These are phyloP conservation scores for Lanius ludovicianus DNA, from an alignment of 2,113 vertebrate species.

Conservation along the genomic window DNA sequence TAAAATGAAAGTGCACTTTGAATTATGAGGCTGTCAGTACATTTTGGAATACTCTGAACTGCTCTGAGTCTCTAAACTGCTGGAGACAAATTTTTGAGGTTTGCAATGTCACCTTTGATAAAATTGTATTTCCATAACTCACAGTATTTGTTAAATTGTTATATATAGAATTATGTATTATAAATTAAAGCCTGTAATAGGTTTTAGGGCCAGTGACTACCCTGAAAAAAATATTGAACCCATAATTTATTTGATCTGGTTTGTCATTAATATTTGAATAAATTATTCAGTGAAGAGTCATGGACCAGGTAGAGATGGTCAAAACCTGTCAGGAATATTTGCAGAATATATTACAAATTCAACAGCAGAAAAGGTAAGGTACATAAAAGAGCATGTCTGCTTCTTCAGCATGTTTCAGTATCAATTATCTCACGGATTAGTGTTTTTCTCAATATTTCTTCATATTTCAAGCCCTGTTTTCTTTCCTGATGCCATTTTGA, in stretches of 20 bases:
- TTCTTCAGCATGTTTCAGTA: not conserved
- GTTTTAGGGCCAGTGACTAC: not conserved
- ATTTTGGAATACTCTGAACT: not conserved
- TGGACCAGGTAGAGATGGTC: not conserved
- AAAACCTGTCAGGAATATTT: not conserved
- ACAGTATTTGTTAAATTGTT: not conserved
- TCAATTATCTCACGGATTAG: not conserved
- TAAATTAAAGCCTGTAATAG: not conserved
- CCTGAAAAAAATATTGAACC: not conserved
- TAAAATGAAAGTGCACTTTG: not conserved
- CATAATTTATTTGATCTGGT: not conserved
- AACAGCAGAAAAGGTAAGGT: not conserved
- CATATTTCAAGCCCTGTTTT: not conserved
- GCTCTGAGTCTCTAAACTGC: not conserved
- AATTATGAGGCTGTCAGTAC: not conserved
- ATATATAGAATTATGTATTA: not conserved
- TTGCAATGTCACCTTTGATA: not conserved
- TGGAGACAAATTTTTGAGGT: not conserved
- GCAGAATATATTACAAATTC: not conserved
- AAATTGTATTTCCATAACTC: not conserved
- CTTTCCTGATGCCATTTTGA: not conserved
- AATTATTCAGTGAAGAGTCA: slow-evolving; percentile 31
- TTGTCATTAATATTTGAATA: slow-evolving; percentile 15
- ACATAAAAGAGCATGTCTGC: not conserved
- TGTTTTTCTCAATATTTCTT: not conserved